Percentiles rank a stretch among this genome's conserved stretches.
Conservation (phyloP, 2,888 invertebrate genomes). For the Rhorus exstirpatorius region DNA sequence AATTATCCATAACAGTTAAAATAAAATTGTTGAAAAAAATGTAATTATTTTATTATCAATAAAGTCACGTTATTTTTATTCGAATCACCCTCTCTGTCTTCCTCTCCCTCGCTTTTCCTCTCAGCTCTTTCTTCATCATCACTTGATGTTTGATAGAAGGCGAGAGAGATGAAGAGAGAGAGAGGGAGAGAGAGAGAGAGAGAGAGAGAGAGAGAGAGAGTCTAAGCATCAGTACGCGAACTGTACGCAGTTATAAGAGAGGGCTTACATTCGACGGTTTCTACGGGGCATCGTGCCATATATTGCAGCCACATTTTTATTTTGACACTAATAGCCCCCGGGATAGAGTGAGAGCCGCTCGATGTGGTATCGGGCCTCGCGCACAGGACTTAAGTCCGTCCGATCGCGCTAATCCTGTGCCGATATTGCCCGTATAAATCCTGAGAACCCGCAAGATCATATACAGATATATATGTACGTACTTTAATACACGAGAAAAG, state of each 20-base stretch:
- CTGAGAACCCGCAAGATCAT: conserved; percentile 73
- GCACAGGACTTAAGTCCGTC: conserved; percentile 83
- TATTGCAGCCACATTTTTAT: conserved; percentile 85
- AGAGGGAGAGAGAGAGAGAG: background rate
- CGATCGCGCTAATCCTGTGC: conserved; percentile 85
- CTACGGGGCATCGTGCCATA: conserved; percentile 76
- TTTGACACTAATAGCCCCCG: conserved; percentile 85
- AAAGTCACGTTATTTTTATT: background rate
- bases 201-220: conserved; percentile 24
- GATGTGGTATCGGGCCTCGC: conserved; percentile 80
- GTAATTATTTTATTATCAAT: too few relatives aligned
- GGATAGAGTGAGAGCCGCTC: conserved; percentile 64
- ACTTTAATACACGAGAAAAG: conserved; percentile 50
- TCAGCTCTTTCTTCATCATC: conserved; percentile 56
- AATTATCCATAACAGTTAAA: too few relatives aligned
- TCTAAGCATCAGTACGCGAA: conserved; percentile 11
- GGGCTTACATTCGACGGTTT: conserved; percentile 79
- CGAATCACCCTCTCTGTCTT: background rate
- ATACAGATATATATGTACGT: conserved; percentile 68
- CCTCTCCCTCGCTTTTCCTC: conserved; percentile 18
- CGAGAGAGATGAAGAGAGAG: background rate
- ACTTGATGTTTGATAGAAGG: conserved; percentile 8
- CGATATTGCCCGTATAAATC: conserved; percentile 85
- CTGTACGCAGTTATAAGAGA: conserved; percentile 79
- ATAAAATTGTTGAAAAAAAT: too few relatives aligned